A percentile compares a stretch with the other conserved stretches of the same genome.
Conservation (phyloP, 2,888 invertebrate species). For the Ormyrus pomaceus region DNA sequence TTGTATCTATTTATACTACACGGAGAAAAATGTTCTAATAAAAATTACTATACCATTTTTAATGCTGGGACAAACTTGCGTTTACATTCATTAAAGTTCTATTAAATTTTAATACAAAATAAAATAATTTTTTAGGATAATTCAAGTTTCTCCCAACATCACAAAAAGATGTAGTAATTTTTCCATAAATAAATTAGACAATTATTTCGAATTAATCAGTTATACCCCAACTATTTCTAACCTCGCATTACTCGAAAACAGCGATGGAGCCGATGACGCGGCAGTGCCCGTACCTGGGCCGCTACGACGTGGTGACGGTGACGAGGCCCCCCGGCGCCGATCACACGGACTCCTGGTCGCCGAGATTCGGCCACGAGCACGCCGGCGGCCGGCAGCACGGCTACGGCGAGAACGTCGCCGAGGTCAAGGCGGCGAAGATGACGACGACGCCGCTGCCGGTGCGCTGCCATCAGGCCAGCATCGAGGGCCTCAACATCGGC, state of each 20-base stretch:
- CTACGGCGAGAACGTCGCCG: slow-evolving; percentile 65
- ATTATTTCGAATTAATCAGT: too few species aligned
- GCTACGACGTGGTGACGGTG: slow-evolving; percentile 70
- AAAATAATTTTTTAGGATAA: too few species aligned
- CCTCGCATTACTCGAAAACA: slow-evolving; percentile 37
- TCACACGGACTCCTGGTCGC: slow-evolving; percentile 21
- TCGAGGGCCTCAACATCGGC: slow-evolving; percentile 70
- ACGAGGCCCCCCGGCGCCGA: slow-evolving; percentile 57
- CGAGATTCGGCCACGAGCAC: background rate
- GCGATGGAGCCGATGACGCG: slow-evolving; percentile 70
- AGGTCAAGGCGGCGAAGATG: slow-evolving; percentile 63
- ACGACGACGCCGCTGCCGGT: slow-evolving; percentile 64
- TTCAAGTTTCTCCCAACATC: too few species aligned
- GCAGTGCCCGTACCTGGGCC: slow-evolving; percentile 70
- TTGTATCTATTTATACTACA: too few species aligned
- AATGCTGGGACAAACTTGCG: too few species aligned
- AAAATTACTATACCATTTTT: too few species aligned
- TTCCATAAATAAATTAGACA: too few species aligned
- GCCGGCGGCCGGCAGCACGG: background rate
- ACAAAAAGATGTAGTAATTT: too few species aligned
- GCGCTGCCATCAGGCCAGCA: slow-evolving; percentile 66
- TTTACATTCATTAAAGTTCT: too few species aligned
- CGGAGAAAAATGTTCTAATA: too few species aligned
- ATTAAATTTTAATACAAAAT: too few species aligned
- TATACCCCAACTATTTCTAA: too few species aligned